A percentile compares a stretch with the other conserved stretches of the same genome.
These are phyloP conservation scores for Phymorhynchus buccinoides DNA, from an alignment of 1,140 invertebrate genomes.

Conservation along the genomic window DNA sequence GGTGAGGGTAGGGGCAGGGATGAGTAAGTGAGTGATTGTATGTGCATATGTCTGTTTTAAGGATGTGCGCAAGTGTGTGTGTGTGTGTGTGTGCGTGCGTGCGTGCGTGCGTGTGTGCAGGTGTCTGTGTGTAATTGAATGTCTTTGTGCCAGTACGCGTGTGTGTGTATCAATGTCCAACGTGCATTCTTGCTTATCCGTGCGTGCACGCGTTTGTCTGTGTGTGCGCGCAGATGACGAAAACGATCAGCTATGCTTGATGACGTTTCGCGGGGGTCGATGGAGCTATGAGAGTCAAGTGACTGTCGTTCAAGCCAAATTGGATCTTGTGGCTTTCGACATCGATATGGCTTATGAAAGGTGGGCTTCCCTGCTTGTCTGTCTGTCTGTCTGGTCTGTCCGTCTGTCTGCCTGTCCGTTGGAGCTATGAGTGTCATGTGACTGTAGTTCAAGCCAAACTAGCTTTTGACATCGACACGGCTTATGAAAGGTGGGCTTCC, in stretches of 20 bases:
- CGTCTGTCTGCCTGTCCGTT: neutral
- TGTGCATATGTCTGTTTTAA: neutral
- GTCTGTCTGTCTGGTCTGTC: constrained; percentile 19
- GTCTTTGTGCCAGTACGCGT: neutral
- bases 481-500: neutral
- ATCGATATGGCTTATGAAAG: constrained; percentile 55
- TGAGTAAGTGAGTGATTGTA: neutral
- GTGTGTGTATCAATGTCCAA: neutral
- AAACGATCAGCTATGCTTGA: constrained; percentile 62
- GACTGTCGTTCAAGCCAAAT: constrained; percentile 59
- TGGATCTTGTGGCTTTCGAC: constrained; percentile 66
- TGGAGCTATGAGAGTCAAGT: constrained; percentile 60
- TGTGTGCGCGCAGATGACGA: constrained; percentile 63
- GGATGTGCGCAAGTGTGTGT: neutral
- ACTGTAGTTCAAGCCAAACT: neutral
- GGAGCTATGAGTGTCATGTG: neutral
- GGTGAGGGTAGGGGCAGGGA: neutral
- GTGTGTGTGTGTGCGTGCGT: constrained; percentile 20
- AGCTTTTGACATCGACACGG: too few relatives aligned
- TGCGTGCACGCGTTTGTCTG: neutral
- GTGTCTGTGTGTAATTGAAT: neutral
- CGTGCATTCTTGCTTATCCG: too few relatives aligned
- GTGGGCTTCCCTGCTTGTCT: constrained; percentile 38
- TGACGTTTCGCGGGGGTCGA: constrained; percentile 48
- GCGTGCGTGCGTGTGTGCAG: neutral